These are phyloP conservation scores for Chiroxiphia lanceolata DNA, from an alignment of 2,797 vertebrate genomes.

Conservation along the genomic window DNA sequence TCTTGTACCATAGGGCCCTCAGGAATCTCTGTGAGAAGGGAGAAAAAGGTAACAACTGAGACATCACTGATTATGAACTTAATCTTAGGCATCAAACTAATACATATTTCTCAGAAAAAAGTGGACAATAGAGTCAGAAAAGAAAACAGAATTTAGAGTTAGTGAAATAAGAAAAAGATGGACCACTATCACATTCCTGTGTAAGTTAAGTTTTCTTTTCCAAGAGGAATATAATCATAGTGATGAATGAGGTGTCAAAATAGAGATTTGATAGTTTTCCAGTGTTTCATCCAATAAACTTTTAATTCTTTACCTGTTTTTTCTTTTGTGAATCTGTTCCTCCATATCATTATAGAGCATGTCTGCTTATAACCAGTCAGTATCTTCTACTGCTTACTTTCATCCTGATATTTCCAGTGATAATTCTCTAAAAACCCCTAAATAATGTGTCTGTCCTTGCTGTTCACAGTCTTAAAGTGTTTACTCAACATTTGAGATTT, in stretches of 20 bases:
- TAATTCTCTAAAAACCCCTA: neutral
- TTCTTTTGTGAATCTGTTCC: neutral
- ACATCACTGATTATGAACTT: neutral
- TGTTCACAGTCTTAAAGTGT: neutral
- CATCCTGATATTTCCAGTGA: neutral
- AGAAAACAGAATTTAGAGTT: neutral
- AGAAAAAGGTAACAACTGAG: neutral
- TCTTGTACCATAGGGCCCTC: neutral
- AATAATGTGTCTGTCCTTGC: neutral
- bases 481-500: slow-evolving; percentile 7
- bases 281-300: neutral
- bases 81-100: neutral
- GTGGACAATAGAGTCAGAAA: neutral
- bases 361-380: neutral
- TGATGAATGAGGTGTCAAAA: neutral
- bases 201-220: neutral
- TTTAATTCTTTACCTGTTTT: neutral
- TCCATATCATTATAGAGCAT: neutral
- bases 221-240: neutral
- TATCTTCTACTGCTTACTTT: neutral
- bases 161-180: neutral
- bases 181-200: neutral
- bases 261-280: neutral
- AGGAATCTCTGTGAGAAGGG: neutral
- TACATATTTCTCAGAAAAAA: neutral